A percentile compares a stretch with the other conserved stretches of the same genome.
phyloP scores from a whole-genome alignment of 2,797 vertebrate genomes.

The Ispidina lecontei region DNA sequence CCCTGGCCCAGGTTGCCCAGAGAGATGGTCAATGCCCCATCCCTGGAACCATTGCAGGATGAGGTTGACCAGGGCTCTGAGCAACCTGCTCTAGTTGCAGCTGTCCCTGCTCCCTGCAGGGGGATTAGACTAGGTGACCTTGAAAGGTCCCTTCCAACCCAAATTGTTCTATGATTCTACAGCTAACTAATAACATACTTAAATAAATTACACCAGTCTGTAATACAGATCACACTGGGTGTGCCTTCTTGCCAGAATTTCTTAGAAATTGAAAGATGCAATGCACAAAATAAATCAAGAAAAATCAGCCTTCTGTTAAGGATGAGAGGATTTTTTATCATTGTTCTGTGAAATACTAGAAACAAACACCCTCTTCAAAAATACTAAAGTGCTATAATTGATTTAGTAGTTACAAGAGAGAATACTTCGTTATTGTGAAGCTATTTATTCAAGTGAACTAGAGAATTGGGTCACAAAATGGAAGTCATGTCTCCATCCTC shows the following conservation, averaged over 20 bases:
- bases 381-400: not conserved
- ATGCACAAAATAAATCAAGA: not conserved
- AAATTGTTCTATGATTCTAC: too few relatives aligned
- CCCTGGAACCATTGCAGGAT: too few relatives aligned
- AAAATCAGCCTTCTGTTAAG: not conserved
- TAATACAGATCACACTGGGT: not conserved
- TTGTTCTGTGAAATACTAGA: not conserved
- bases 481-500: not conserved
- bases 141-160: too few relatives aligned
- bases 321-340: accelerated
- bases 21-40: too few relatives aligned
- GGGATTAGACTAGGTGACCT: too few relatives aligned
- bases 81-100: too few relatives aligned
- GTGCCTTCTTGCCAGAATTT: not conserved
- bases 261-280: not conserved
- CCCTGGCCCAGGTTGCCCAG: too few relatives aligned
- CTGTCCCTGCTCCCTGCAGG: too few relatives aligned
- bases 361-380: not conserved
- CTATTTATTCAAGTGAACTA: not conserved
- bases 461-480: not conserved
- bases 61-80: too few relatives aligned
- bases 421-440: not conserved
- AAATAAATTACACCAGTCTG: not conserved
- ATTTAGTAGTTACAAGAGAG: not conserved
- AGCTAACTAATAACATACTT: not conserved